These are phyloP conservation scores for Tricholaema leucomelas DNA, from an alignment of 2,113 vertebrate species.

Conservation along the genomic window DNA sequence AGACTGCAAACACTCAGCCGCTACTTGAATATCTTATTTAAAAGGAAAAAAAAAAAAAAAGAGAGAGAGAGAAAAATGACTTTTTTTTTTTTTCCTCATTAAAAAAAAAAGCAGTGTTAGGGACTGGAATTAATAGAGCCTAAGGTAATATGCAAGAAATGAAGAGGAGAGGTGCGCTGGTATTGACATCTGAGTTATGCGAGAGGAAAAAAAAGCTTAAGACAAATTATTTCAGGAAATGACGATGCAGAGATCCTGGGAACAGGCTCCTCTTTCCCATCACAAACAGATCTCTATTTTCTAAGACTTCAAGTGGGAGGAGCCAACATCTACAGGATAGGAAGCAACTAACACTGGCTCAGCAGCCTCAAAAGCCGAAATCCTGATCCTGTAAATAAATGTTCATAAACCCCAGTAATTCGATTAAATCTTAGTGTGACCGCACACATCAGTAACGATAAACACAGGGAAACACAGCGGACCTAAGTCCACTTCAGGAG, in stretches of 20 bases:
- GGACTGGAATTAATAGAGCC: neutral
- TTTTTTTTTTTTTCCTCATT: too few species aligned
- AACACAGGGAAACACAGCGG: neutral
- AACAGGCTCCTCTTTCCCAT: constrained; percentile 41
- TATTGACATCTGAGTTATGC: neutral
- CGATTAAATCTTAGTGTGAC: neutral
- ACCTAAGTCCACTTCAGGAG: neutral
- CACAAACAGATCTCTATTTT: constrained; percentile 51
- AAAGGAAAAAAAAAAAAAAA: too few species aligned
- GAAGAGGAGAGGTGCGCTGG: neutral
- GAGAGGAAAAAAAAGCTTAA: neutral
- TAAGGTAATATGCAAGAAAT: neutral
- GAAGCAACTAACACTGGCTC: neutral
- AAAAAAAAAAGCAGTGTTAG: neutral
- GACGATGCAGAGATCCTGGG: constrained; percentile 46
- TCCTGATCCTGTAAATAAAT: neutral
- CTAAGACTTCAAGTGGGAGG: constrained; percentile 57
- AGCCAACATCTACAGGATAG: constrained; percentile 2
- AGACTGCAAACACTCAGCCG: neutral
- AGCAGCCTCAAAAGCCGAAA: neutral
- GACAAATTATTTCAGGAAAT: constrained; percentile 56
- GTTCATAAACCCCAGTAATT: neutral
- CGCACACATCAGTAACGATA: neutral
- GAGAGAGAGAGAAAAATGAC: too few species aligned
- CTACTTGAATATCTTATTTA: neutral